Evolutionary conservation across 2,888 invertebrate species (phyloP), one percentile per base, ranked within the genome.

Genomic region (Dolichopus griseipennis): DNA sequence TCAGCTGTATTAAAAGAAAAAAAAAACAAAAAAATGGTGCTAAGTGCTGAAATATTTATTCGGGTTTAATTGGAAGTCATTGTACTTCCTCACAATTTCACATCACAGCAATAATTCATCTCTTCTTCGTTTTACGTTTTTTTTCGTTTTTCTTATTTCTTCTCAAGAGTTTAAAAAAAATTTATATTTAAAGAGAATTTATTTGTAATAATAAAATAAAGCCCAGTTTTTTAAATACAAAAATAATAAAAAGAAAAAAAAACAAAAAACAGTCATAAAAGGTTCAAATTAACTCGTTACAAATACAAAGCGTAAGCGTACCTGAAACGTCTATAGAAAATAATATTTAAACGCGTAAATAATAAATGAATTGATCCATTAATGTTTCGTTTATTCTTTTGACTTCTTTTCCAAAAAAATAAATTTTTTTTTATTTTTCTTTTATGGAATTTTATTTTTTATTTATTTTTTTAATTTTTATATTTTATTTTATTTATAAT

Each of bases 31-130:
- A 52, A 52, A 52, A 52, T 52, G 52, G 52, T 52, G 52, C 52
- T 52, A 52, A 52, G 52, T 52, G 52, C 18, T 52, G 52, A 52
- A 52, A 52, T 52, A 52, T 52, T 52, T 52, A 52, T 52, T 52
- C 15, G 52, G 52, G 52, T 52, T 52, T 52, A 52, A 52, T 52
- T 52, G 52, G 52, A 52, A 52, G 52, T 52, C 52, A 52, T 52
- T 52, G 52, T 52, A 52, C 52, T 52, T 52, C 52, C 52, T 52
- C 52, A 52, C 52, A 52, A 52, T 52, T 52, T 52, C 52, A 52
- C 52, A 52, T 52, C 52, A 52, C 52, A 52, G 15, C n/a, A 52
- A 52, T 52, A 52, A 52, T 52, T 52, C 52, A 52, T 52, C 52
- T 52, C 52, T 27, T 27, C 27, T 27, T n/a, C n/a, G n/a, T n/a